Base-by-base conservation (phyloP, 2,797 vertebrate species). In the Chrysolophus pictus region DNA sequence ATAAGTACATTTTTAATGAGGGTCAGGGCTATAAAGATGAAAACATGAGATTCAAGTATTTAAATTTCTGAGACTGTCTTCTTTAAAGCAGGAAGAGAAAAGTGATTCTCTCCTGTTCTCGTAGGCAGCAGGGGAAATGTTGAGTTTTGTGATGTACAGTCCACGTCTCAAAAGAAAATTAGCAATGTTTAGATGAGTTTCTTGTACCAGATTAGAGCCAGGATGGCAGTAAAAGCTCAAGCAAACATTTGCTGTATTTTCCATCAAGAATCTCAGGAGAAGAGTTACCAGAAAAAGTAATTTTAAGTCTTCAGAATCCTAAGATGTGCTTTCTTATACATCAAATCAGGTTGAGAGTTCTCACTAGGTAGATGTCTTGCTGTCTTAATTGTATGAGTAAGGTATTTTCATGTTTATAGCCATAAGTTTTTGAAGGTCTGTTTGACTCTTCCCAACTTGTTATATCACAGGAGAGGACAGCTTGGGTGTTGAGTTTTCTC, bases 231-330 rank as follows among this genome's bases (percentile, higher is more conserved):
- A 93, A 92, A 86, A 91, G 23, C 67, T 55, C 28, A 16, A 84
- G 80, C 51, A 90, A 67, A 81, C 39, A 67, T 75, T 71, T 77
- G 21, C 68, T 89, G 76, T 93, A 83, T 89, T 95, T 94, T 87
- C 82, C 63, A 29, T 92, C 67, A 26, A 65, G 80, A 28, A 69
- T 95, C 87, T 93, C 85, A 60, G 80, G 79, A 93, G 91, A 24
- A 82, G 67, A 90, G 56, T 95, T 95, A 94, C 73, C 49, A 76
- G 70, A 74, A 41, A 81, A 86, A 90, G 71, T 90, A 49, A 90
- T 84, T 93, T 81, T 75, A 87, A 75, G 70, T 90, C 87, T 78
- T 93, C 51, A 49, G 77, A 88, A 88, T 94, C 56, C 59, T 62
- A 78, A 70, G 80, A 41, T 70, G 3, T 78, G 22, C 81, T 91